Conservation (phyloP, 2,797 vertebrate species). For the Balearica regulorum region DNA sequence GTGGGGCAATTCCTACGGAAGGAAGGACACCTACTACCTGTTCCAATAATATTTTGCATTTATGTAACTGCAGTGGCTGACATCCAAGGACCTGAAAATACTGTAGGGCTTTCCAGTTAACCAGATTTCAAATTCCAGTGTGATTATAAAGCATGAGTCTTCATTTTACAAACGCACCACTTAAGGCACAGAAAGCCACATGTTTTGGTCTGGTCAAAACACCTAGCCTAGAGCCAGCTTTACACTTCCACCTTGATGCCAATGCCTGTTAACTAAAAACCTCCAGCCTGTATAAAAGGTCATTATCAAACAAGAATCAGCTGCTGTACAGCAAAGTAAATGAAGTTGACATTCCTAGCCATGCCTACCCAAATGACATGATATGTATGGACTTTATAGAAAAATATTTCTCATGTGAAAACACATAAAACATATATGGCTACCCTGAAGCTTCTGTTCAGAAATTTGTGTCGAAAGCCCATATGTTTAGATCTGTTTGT, state of each 20-base stretch:
- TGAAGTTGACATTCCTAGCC: not conserved
- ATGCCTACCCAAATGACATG: not conserved
- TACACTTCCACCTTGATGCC: not conserved
- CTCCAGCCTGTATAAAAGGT: not conserved
- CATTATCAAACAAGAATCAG: not conserved
- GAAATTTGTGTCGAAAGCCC: not conserved
- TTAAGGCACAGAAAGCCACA: not conserved
- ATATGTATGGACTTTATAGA: not conserved
- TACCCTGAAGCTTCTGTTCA: not conserved
- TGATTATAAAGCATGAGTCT: not conserved
- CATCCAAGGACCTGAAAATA: not conserved
- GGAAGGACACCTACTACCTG: slow-evolving; percentile 67
- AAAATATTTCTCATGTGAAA: not conserved
- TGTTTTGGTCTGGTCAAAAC: not conserved
- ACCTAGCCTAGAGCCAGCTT: not conserved
- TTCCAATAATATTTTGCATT: slow-evolving; percentile 56
- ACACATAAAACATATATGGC: not conserved
- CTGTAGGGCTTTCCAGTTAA: not conserved
- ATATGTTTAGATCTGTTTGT: not conserved
- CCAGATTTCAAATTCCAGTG: not conserved
- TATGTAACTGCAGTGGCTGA: slow-evolving; percentile 45
- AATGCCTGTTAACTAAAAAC: not conserved
- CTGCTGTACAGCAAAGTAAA: not conserved
- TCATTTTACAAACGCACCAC: not conserved
- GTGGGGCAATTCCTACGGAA: slow-evolving; percentile 62